Base-by-base conservation (phyloP, 2,113 vertebrate species). In the Daphoenositta chrysoptera region DNA sequence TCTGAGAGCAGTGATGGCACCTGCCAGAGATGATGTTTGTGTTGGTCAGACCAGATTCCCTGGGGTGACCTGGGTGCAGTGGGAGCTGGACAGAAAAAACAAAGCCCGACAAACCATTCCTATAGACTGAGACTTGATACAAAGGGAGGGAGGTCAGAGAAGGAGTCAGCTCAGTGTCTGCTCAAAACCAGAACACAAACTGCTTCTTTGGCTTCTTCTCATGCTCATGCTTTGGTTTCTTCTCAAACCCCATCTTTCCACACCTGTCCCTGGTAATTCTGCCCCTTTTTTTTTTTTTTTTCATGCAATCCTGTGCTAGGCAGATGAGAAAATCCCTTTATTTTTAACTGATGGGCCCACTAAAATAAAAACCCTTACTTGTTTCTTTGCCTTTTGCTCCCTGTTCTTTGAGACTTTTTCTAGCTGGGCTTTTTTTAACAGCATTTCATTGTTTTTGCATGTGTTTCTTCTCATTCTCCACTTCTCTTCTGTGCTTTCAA, bases 121-220 rank as follows among this genome's bases (percentile, higher is more conserved):
- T 35, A 0, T 1, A 2, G 31, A 10, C 2, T 6, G 11, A 68
- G 37, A 24, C 7, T 16, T 37, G 17, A 7, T 39, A 7, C 8
- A 5, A 35, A 42, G 20, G 24, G 35, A 80, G 31, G 9, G 21
- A 61, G n/a, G 15, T 37, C 20, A 37, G 3, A 7, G 4, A 20
- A 27, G 0, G 3, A 80, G 22, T 24, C 54, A 48, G 30, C 28
- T 64, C 6, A 0, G 9, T 14, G 11, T 48, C 57, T 40, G 22
- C 31, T 56, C 30, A 33, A 56, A 66, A 77, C 2, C 10, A 3
- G 22, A 6, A 3, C 5, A 1, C 5, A 2, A 76, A 15, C 28
- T 37, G 10, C 39, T 79, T 16, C 40, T 75, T 23, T n/a, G 35
- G n/a, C 31, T 87, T 50, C 33, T 58, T 66, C 22, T 72, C 35